phyloP scores from a whole-genome alignment of 2,797 vertebrate species.

The Aphelocoma californica region DNA sequence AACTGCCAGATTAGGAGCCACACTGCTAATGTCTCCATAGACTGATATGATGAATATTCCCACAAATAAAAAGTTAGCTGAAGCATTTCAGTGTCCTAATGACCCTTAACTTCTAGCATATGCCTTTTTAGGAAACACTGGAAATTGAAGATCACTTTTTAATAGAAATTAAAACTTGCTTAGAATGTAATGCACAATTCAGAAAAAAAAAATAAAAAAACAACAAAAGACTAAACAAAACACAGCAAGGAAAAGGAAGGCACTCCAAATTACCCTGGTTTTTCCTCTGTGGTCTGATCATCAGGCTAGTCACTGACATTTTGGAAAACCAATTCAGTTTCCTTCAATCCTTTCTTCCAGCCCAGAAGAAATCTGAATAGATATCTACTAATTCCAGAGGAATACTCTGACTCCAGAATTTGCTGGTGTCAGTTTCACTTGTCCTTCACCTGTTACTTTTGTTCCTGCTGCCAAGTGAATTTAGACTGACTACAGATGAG shows the following conservation, averaged over 20 bases:
- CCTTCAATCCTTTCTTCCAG: neutral
- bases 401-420: neutral
- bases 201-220: accelerated
- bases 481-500: neutral
- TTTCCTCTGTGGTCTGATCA: neutral
- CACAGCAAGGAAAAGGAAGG: neutral
- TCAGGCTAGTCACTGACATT: neutral
- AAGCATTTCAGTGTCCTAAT: neutral
- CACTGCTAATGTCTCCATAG: neutral
- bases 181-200: neutral
- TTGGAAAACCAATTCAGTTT: neutral
- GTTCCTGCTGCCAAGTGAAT: neutral
- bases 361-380: neutral
- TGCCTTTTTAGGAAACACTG: neutral
- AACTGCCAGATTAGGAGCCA: neutral
- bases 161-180: neutral
- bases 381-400: neutral
- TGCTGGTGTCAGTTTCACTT: neutral
- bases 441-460: neutral
- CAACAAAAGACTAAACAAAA: neutral
- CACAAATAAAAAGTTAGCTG: neutral
- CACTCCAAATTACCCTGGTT: neutral
- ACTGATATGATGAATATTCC: neutral
- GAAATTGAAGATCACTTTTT: neutral
- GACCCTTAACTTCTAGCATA: neutral